Evolutionary conservation across 2,797 vertebrate genomes (phyloP).

Genomic region (Coranthus polyacanthus): DNA sequence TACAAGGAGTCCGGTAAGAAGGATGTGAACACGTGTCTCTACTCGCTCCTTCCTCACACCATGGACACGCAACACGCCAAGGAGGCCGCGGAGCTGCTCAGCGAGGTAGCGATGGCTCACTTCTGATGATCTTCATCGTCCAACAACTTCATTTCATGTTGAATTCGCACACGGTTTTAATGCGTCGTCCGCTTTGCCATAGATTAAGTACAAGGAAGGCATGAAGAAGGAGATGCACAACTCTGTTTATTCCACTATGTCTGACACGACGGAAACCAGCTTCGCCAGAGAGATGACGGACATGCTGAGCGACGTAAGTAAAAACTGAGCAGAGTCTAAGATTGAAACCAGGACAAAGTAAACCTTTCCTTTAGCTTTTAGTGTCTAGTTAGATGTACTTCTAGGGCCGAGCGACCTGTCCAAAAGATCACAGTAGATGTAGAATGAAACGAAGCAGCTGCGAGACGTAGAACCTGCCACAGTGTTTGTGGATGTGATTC

Average conservation of each 20-base stretch:
- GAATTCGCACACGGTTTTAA: neutral
- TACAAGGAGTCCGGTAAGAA: slow-evolving; percentile 88
- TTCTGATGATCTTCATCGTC: too few species aligned
- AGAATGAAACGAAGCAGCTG: too few species aligned
- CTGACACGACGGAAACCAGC: slow-evolving; percentile 67
- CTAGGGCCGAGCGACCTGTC: too few species aligned
- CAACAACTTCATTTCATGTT: too few species aligned
- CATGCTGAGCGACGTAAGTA: slow-evolving; percentile 69
- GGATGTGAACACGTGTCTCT: slow-evolving; percentile 83
- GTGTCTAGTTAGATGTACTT: too few species aligned
- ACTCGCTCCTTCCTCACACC: slow-evolving; percentile 89
- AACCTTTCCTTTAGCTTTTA: too few species aligned
- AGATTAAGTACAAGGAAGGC: slow-evolving; percentile 83
- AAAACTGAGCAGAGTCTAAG: neutral
- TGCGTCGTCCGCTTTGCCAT: neutral
- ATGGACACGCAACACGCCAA: slow-evolving; percentile 89
- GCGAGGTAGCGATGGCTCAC: slow-evolving; percentile 82
- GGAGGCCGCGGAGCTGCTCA: slow-evolving; percentile 89
- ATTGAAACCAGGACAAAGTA: too few species aligned
- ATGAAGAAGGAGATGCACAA: slow-evolving; percentile 49
- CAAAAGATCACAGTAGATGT: too few species aligned
- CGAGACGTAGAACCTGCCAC: too few species aligned
- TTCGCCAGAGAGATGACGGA: slow-evolving; percentile 71
- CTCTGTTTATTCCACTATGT: slow-evolving; percentile 69
- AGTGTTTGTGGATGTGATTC: too few species aligned